These are phyloP conservation scores for Drosophila miranda DNA, from an alignment of 1,140 invertebrate genomes.

Conservation along the genomic window DNA sequence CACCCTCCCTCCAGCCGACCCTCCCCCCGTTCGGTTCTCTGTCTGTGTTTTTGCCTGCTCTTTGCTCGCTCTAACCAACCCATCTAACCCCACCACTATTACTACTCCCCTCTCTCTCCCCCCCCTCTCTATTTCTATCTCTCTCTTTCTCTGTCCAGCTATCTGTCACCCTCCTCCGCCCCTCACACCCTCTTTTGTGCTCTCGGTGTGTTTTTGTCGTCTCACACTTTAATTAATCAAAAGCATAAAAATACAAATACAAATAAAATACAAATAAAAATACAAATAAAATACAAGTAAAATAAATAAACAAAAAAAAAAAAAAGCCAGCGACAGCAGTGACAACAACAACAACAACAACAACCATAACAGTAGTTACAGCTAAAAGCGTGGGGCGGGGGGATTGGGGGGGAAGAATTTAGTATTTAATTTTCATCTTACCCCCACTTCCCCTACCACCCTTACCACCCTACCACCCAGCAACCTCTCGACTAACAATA, in stretches of 20 bases:
- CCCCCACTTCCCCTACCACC: too few relatives aligned
- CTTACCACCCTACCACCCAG: too few relatives aligned
- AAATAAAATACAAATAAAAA: too few relatives aligned
- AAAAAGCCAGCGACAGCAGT: conserved; percentile 26
- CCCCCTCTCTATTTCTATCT: conserved; percentile 4
- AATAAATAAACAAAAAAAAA: too few relatives aligned
- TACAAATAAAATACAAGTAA: too few relatives aligned
- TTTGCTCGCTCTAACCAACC: conserved; percentile 39
- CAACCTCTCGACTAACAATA: conserved; percentile 19
- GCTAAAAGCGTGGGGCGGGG: not conserved
- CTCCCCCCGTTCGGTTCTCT: conserved; percentile 24
- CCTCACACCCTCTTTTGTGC: conserved; percentile 22
- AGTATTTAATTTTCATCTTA: too few relatives aligned
- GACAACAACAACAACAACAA: conserved; percentile 2
- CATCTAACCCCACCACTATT: not conserved
- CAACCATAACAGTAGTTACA: conserved; percentile 8
- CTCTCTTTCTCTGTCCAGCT: conserved; percentile 15
- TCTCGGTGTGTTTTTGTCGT: conserved; percentile 62
- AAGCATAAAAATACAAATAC: not conserved
- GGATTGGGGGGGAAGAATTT: too few relatives aligned
- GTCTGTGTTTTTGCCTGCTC: conserved; percentile 48
- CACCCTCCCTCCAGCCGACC: not conserved
- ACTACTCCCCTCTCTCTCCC: not conserved
- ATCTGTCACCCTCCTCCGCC: conserved; percentile 3
- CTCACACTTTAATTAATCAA: conserved; percentile 74